Base-by-base conservation (phyloP, 2,113 vertebrate genomes). In the Prunella himalayana region DNA sequence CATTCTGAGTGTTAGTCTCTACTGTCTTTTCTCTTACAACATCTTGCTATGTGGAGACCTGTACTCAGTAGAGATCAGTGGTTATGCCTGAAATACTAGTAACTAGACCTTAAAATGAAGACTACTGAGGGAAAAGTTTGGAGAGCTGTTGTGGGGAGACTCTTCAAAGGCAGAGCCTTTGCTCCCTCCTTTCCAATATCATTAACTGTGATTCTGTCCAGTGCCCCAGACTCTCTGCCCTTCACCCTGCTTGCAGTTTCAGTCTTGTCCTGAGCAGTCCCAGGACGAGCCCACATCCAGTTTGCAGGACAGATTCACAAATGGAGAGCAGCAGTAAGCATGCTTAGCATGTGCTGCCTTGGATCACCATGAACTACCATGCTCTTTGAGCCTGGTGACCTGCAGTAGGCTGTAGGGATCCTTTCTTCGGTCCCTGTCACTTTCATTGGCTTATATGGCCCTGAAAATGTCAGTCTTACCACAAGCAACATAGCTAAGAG, bases 271-370 rank as follows among this genome's bases (percentile, higher is more conserved):
- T 44, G 23, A 53, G 23, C 33, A 41, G 31, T 41, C 11, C 9
- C 31, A 28, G 37, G 15, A 35, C 42, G 13, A 79, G 20, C 23
- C 19, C 1, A 1, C 25, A 35, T 82, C 14, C 5, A 5, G 2
- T 47, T 64, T 20, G 28, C 13, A 31, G 41, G 20, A 15, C 2
- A 0, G 21, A 45, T 24, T 41, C 7, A 3, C 41, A 63, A 53
- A 16, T 25, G 50, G 25, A 57, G 31, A 80, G 66, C 28, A 57
- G 7, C 2, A 2, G 15, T 37, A 28, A 31, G 24, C 19, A 14
- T 39, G 25, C 35, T 65, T n/a, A 54, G 31, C 19, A 14, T 1
- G 0, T 28, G 33, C 35, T 4, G 1, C 35, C 0, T 4, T 51
- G 30, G 4, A 5, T 57, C 37, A 30, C 69, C 2, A 0, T 13